Percentiles rank a stretch among this genome's conserved stretches.
Evolutionary conservation across 1,140 invertebrate species (phyloP).

Genomic region (Macrobrachium rosenbergii): DNA sequence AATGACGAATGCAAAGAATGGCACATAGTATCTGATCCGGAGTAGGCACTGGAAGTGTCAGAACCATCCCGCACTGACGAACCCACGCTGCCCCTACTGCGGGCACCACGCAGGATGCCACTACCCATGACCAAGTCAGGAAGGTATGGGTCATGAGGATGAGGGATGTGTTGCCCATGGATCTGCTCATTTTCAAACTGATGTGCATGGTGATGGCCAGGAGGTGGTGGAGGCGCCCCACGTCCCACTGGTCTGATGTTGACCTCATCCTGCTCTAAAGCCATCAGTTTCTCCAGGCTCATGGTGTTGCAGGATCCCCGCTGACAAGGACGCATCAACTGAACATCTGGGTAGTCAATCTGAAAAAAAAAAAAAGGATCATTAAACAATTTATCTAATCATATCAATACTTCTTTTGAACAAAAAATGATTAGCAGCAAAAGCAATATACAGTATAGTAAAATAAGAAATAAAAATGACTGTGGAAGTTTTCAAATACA

Average conservation of each 20-base stretch:
- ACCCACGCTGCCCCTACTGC: conserved; percentile 61
- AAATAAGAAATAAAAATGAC: too few species aligned
- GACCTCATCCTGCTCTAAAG: conserved; percentile 68
- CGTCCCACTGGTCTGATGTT: conserved; percentile 60
- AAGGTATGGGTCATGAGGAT: conserved; percentile 50
- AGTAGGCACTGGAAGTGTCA: conserved; percentile 95
- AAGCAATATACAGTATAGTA: too few species aligned
- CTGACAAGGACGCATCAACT: conserved; percentile 74
- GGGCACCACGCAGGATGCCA: conserved; percentile 53
- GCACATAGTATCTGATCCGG: conserved; percentile 93
- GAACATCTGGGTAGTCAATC: conserved; percentile 86
- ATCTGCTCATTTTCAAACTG: conserved; percentile 64
- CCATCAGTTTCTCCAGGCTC: conserved; percentile 69
- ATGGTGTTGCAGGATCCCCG: conserved; percentile 70
- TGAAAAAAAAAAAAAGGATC: conserved; percentile 71
- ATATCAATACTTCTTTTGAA: too few species aligned
- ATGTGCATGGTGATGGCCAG: conserved; percentile 51
- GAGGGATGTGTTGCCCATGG: conserved; percentile 81
- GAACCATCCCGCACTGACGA: conserved; percentile 71
- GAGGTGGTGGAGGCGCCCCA: conserved; percentile 46
- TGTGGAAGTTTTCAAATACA: too few species aligned
- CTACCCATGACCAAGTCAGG: conserved; percentile 51
- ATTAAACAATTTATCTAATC: too few species aligned
- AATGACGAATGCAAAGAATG: conserved; percentile 69
- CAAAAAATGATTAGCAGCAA: too few species aligned